Conservation (phyloP, 2,797 vertebrate genomes). For the Pseudochirops corinnae region DNA sequence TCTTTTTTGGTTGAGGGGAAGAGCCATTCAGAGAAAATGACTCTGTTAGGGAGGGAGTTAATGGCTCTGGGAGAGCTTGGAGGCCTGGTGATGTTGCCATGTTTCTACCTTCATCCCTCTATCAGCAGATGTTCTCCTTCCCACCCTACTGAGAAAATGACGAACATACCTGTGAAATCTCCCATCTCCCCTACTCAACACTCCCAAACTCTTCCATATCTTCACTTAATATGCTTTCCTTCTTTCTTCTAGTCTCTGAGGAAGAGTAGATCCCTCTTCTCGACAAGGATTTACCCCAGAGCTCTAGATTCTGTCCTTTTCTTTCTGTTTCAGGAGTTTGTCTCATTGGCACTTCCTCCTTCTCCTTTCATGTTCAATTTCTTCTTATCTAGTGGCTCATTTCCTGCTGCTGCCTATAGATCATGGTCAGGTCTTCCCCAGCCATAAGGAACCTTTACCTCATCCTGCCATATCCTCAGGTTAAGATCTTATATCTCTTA, state of each 20-base stretch:
- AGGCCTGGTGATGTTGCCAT: not conserved
- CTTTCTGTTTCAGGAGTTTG: not conserved
- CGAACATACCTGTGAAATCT: not conserved
- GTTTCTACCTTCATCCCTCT: not conserved
- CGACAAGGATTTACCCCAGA: not conserved
- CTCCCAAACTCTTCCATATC: not conserved
- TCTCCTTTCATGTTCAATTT: not conserved
- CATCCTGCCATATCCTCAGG: not conserved
- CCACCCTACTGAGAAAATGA: not conserved
- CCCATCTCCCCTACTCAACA: not conserved
- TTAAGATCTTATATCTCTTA: not conserved
- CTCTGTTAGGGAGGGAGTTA: not conserved
- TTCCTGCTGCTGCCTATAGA: not conserved
- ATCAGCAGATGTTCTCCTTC: not conserved
- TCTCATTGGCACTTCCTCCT: not conserved
- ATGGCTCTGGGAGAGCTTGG: not conserved
- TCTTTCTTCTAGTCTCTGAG: not conserved
- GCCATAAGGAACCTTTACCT: not conserved
- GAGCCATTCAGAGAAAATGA: not conserved
- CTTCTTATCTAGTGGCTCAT: not conserved
- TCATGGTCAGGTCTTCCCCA: not conserved
- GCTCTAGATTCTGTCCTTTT: not conserved
- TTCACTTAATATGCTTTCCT: not conserved
- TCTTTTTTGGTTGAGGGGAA: not conserved
- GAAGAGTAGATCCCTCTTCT: not conserved